Evolutionary conservation across 2,888 invertebrate species (phyloP), one percentile per base, ranked within the genome.

Genomic region (Xestia xanthographa): DNA sequence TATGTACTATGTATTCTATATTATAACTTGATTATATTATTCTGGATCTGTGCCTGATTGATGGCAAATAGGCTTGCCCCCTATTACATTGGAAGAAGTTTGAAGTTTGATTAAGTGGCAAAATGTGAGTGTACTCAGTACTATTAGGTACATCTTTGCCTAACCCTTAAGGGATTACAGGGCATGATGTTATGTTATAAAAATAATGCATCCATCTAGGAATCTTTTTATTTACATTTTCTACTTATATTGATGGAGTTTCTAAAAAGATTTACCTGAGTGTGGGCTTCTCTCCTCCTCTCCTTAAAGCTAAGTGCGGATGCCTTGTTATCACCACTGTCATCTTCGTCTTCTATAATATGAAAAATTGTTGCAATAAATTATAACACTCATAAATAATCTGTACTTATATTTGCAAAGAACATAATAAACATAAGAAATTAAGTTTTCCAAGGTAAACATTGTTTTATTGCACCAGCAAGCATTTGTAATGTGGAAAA

Each of bases 271-370:
- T 34, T 65, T 90, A 96, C 97, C 94, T 96, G 97, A 0, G 99
- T 99, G 92, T 99, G 99, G 9, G 99, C 99, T 94, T 99, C 99
- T 82, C 99, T 97, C 73, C 99, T 97, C 56, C 99, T 97, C 91
- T 99, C 99, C 93, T 99, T 99, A 93, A 99, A 99, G 91, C 98
- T 99, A 77, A 98, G 95, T 4, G 98, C 95, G 80, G 97, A 96
- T 41, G 96, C 95, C 89, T 96, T 97, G 87, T 97, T 97, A 89
- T 97, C 97, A 65, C 97, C 97, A 87, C 97, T 97, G 83, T 97
- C 97, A 90, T 97, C 97, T 93, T 97, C 97, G 89, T 97, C 97
- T 88, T 97, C 97, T 97, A 89, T 20, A 94, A 86, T 62, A 26
- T 26, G 0, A 65, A 63, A 91, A 22, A 77, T 66, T 20, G 58